Percentiles rank a stretch among this genome's conserved stretches.
phyloP scores from a whole-genome alignment of 2,797 vertebrate species.

The Sebastolobus altivelis region DNA sequence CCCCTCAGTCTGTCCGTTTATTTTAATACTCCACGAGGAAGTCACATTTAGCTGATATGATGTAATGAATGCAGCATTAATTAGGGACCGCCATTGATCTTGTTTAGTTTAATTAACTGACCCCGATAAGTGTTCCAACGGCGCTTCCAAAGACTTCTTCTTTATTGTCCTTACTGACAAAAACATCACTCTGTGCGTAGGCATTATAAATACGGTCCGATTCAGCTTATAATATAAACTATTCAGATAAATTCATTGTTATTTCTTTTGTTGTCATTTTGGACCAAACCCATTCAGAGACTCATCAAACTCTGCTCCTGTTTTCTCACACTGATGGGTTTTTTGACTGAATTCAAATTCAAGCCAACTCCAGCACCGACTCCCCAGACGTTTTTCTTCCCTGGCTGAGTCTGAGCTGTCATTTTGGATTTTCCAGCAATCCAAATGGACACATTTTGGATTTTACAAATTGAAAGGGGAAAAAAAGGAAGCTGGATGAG shows the following conservation, averaged over 20 bases:
- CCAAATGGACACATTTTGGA: conserved; percentile 18
- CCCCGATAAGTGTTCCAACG: background rate
- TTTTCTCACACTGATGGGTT: background rate
- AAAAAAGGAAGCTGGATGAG: conserved; percentile 5
- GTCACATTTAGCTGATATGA: conserved; percentile 13
- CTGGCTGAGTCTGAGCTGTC: conserved; percentile 29
- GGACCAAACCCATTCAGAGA: background rate
- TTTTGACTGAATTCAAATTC: background rate
- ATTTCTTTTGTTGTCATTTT: conserved; percentile 12
- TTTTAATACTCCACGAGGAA: conserved; percentile 21
- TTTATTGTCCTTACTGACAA: conserved; percentile 19
- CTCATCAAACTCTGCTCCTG: background rate
- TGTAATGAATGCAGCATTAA: conserved; percentile 27
- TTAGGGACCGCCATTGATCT: conserved; percentile 29
- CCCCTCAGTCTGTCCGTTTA: background rate
- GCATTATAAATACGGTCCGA: background rate
- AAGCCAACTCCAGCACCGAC: background rate
- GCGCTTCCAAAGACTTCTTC: conserved; percentile 11
- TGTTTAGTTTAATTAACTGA: conserved; percentile 41
- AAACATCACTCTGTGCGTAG: background rate
- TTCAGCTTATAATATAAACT: background rate
- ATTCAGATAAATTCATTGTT: conserved; percentile 9
- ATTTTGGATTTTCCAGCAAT: conserved; percentile 26
- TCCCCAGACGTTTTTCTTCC: conserved; percentile 5
- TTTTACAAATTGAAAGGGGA: conserved; percentile 11